Percentiles rank a stretch among this genome's conserved stretches.
phyloP scores from a whole-genome alignment of 2,888 invertebrate species.

The Norana najaformis region DNA sequence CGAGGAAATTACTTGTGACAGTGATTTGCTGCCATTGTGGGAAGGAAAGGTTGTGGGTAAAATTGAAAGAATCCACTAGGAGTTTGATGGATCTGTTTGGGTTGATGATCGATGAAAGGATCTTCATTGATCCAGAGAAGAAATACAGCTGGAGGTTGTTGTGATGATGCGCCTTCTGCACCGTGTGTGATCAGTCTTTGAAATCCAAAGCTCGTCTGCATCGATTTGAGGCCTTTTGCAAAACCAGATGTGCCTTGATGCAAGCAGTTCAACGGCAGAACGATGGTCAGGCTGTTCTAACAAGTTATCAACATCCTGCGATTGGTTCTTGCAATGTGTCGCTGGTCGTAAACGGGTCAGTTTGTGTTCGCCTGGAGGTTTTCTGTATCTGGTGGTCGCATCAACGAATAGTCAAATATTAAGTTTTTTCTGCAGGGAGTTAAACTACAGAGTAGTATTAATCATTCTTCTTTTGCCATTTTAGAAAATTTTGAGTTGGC shows the following conservation, averaged over 20 bases:
- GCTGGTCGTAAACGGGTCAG: not conserved
- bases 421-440: not conserved
- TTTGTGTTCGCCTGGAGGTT: not conserved
- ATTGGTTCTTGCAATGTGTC: not conserved
- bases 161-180: too few relatives aligned
- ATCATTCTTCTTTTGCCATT: not conserved
- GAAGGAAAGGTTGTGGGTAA: slow-evolving; percentile 84
- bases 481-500: not conserved
- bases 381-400: not conserved
- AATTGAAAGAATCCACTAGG: slow-evolving; percentile 42
- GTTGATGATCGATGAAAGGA: not conserved
- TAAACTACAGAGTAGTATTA: not conserved
- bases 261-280: slow-evolving; percentile 2
- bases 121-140: not conserved
- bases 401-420: not conserved
- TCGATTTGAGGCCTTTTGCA: not conserved
- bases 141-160: not conserved
- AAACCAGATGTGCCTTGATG: slow-evolving; percentile 13
- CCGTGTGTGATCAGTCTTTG: not conserved
- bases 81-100: not conserved
- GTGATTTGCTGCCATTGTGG: slow-evolving; percentile 85
- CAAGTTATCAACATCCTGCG: not conserved
- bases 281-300: not conserved
- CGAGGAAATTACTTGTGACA: slow-evolving; percentile 88
- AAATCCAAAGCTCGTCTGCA: not conserved